phyloP scores from a whole-genome alignment of 2,113 vertebrate species.

The Pionites leucogaster region DNA sequence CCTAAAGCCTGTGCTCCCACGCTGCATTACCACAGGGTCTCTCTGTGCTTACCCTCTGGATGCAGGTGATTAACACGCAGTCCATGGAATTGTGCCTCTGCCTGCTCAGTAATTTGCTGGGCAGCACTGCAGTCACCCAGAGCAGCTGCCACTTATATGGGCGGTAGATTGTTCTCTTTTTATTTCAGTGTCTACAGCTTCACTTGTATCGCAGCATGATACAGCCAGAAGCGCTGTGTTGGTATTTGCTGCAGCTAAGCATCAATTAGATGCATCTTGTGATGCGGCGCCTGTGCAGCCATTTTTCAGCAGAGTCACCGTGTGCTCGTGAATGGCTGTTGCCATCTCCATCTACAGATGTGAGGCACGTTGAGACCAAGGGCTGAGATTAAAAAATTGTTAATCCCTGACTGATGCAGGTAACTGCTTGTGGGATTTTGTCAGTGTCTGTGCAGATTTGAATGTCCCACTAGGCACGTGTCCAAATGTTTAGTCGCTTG shows the following conservation, averaged over 20 bases:
- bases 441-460: neutral
- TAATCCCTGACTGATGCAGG: neutral
- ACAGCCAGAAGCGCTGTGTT: neutral
- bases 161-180: conserved; percentile 34
- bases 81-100: conserved; percentile 41
- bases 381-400: neutral
- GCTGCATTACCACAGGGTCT: neutral
- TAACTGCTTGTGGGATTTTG: neutral
- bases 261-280: neutral
- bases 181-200: neutral
- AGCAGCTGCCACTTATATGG: conserved; percentile 44
- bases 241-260: neutral
- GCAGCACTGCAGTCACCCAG: neutral
- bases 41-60: conserved; percentile 37
- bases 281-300: neutral
- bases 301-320: neutral
- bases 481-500: neutral
- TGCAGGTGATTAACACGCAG: conserved; percentile 10
- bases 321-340: neutral
- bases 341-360: neutral
- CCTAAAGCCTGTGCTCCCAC: neutral
- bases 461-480: neutral
- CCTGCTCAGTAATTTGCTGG: conserved; percentile 62
- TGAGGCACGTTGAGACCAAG: neutral
- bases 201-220: neutral